Evolutionary conservation across 2,113 vertebrate species (phyloP).

Genomic region (Pyrgilauda ruficollis): DNA sequence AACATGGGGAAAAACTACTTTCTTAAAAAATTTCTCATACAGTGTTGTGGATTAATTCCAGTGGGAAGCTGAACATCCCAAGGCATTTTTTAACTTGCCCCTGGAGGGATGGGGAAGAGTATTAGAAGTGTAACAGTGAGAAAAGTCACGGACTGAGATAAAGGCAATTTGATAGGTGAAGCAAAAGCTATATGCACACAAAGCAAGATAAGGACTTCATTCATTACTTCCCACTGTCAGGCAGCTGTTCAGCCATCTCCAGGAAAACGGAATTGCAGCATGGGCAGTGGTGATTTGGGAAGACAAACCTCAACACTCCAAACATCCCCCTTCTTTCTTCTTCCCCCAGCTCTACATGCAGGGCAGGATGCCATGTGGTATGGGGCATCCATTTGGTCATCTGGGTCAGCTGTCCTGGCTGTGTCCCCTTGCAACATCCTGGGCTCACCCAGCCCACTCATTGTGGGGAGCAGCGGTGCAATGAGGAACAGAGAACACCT

Average conservation of each 20-base stretch:
- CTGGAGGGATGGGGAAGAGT: background rate
- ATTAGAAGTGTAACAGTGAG: background rate
- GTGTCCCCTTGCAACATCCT: background rate
- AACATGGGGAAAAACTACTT: background rate
- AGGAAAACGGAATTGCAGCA: background rate
- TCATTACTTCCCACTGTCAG: background rate
- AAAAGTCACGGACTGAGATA: background rate
- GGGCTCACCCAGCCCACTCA: accelerated
- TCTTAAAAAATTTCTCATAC: background rate
- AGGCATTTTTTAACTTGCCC: background rate
- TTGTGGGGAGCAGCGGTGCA: background rate
- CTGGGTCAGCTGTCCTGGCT: background rate
- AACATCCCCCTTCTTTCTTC: background rate
- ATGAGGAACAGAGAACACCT: background rate
- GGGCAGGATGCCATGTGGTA: background rate
- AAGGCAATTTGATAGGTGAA: background rate
- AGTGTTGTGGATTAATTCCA: background rate
- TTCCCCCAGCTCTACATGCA: background rate
- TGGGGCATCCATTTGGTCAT: background rate
- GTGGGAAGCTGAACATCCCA: background rate
- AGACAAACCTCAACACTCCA: accelerated
- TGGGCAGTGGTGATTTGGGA: accelerated
- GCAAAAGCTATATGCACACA: background rate
- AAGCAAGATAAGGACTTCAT: background rate
- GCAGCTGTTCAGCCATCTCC: background rate